These are phyloP conservation scores for Operophtera brumata DNA, from an alignment of 2,888 invertebrate species.

Conservation along the genomic window DNA sequence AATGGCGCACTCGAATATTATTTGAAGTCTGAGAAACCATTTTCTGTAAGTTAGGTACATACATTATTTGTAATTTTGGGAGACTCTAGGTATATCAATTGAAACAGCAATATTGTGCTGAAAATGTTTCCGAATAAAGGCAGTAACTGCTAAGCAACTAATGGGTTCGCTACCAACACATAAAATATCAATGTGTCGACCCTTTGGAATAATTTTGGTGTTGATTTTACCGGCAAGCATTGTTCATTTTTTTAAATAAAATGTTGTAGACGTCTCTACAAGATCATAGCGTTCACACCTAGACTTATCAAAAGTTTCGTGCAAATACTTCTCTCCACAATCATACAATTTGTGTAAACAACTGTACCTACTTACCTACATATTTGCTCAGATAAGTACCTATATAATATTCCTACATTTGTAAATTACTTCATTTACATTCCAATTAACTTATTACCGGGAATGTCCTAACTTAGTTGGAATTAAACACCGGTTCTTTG, in stretches of 20 bases:
- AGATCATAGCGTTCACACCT: slow-evolving; percentile 30
- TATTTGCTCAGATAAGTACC: neutral
- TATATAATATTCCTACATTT: neutral
- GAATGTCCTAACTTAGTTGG: neutral
- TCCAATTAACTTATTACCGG: slow-evolving; percentile 5
- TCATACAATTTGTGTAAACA: slow-evolving; percentile 38
- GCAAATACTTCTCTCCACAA: slow-evolving; percentile 25
- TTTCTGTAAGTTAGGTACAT: too few species aligned
- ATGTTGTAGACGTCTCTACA: slow-evolving; percentile 30
- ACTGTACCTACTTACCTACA: slow-evolving; percentile 12
- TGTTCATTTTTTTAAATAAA: neutral
- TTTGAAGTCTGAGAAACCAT: too few species aligned
- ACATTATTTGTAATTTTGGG: too few species aligned
- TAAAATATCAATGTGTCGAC: too few species aligned
- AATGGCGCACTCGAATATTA: too few species aligned
- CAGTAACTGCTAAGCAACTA: too few species aligned
- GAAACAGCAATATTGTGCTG: too few species aligned
- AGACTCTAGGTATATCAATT: too few species aligned
- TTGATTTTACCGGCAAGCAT: too few species aligned
- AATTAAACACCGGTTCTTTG: neutral
- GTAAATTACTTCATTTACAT: slow-evolving; percentile 12
- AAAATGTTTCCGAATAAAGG: too few species aligned
- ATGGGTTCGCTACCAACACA: too few species aligned
- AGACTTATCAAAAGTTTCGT: slow-evolving; percentile 27
- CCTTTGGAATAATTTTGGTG: too few species aligned